Conservation (phyloP, 92 coral and sea anemone genomes). For the Epizoanthus scotinus region DNA sequence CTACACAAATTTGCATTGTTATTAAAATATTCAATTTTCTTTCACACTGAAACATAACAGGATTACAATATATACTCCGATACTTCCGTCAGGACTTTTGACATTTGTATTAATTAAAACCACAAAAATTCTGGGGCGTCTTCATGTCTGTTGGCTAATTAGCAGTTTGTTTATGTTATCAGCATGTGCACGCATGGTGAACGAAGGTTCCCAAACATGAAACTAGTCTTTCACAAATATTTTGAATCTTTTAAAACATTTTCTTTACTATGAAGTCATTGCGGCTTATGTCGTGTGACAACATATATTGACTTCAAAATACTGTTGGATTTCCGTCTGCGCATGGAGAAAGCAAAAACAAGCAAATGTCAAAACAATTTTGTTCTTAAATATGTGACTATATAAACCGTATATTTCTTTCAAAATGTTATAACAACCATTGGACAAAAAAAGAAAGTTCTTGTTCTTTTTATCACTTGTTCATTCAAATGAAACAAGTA, state of each 20-base stretch:
- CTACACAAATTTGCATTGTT: too few species aligned
- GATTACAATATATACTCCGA: too few species aligned
- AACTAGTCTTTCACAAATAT: conserved; percentile 8
- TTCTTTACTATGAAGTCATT: conserved; percentile 7
- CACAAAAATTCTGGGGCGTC: conserved; percentile 18
- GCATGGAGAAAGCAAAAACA: conserved; percentile 2
- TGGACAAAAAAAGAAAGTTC: too few species aligned
- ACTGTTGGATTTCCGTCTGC: conserved; percentile 27
- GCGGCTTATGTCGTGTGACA: conserved; percentile 8
- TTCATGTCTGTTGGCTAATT: background rate
- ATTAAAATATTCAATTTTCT: too few species aligned
- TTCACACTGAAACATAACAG: too few species aligned
- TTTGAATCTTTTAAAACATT: conserved; percentile 12
- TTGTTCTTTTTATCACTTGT: background rate
- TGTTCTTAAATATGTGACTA: conserved; percentile 18
- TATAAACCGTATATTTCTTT: background rate
- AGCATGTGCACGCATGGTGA: conserved; percentile 6
- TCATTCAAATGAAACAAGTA: background rate
- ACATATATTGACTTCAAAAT: conserved; percentile 14
- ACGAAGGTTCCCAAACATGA: conserved; percentile 13
- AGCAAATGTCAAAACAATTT: conserved; percentile 22
- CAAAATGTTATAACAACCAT: background rate
- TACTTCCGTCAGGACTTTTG: too few species aligned
- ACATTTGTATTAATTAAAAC: too few species aligned
- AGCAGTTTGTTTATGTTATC: background rate